Percentiles rank a stretch among this genome's conserved stretches.
These are phyloP conservation scores for Chaetops frenatus DNA, from an alignment of 2,113 vertebrate species.

Conservation along the genomic window DNA sequence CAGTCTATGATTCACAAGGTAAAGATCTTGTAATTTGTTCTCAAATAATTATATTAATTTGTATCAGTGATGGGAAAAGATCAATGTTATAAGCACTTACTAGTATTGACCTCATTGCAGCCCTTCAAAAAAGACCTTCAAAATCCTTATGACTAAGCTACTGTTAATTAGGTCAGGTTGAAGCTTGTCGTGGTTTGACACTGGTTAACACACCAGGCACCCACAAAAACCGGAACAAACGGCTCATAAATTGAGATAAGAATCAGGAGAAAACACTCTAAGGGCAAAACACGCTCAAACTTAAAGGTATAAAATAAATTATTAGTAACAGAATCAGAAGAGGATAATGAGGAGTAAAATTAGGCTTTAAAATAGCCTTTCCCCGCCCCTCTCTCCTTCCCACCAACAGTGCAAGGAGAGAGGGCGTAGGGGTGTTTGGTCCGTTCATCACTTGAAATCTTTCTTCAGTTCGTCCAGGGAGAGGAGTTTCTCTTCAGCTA, in stretches of 20 bases:
- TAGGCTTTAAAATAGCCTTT: not conserved
- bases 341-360: not conserved
- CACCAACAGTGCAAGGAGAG: fast-evolving
- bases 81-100: not conserved
- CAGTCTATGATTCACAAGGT: not conserved
- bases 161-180: not conserved
- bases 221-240: not conserved
- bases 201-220: not conserved
- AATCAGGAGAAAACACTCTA: not conserved
- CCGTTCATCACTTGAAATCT: fast-evolving
- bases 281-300: not conserved
- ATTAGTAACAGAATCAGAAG: not conserved
- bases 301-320: not conserved
- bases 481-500: too few relatives aligned
- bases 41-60: not conserved
- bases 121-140: not conserved
- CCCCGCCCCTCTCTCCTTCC: not conserved
- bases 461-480: not conserved
- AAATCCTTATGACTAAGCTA: not conserved
- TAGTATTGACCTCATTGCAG: not conserved
- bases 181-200: not conserved
- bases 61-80: not conserved
- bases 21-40: not conserved
- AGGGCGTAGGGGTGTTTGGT: fast-evolving
- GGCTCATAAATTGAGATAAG: not conserved